phyloP scores from a whole-genome alignment of 2,797 vertebrate genomes.

The Macropus fuliginosus region DNA sequence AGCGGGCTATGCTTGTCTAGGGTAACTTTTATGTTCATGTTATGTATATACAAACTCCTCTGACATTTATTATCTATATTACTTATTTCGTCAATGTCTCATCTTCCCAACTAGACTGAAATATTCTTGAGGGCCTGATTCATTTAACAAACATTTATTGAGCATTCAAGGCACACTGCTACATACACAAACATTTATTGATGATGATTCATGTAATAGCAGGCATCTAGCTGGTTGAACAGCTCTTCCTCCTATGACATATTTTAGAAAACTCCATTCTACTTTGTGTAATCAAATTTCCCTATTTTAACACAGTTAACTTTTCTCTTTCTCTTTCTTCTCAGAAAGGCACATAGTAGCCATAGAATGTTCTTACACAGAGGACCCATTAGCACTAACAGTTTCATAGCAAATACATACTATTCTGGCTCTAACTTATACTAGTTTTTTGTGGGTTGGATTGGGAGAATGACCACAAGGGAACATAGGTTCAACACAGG shows the following conservation, averaged over 20 bases:
- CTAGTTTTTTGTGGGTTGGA: not conserved
- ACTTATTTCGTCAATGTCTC: not conserved
- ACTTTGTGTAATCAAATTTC: not conserved
- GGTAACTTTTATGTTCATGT: not conserved
- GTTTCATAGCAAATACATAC: not conserved
- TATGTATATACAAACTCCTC: not conserved
- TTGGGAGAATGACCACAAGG: not conserved
- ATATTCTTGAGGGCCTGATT: not conserved
- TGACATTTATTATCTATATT: not conserved
- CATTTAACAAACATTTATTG: not conserved
- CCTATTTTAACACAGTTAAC: not conserved
- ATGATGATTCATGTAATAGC: not conserved
- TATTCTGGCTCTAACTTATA: not conserved
- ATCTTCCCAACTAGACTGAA: not conserved
- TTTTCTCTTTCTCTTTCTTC: not conserved
- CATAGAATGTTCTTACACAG: not conserved
- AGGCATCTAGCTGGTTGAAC: not conserved
- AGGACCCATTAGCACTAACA: not conserved
- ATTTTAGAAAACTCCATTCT: not conserved
- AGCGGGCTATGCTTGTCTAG: not conserved
- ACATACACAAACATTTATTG: not conserved
- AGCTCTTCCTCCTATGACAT: not conserved
- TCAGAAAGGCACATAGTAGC: not conserved
- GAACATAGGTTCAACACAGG: not conserved
- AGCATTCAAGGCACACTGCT: not conserved